Conservation (phyloP, 2,797 vertebrate species). For the Carduelis carduelis region DNA sequence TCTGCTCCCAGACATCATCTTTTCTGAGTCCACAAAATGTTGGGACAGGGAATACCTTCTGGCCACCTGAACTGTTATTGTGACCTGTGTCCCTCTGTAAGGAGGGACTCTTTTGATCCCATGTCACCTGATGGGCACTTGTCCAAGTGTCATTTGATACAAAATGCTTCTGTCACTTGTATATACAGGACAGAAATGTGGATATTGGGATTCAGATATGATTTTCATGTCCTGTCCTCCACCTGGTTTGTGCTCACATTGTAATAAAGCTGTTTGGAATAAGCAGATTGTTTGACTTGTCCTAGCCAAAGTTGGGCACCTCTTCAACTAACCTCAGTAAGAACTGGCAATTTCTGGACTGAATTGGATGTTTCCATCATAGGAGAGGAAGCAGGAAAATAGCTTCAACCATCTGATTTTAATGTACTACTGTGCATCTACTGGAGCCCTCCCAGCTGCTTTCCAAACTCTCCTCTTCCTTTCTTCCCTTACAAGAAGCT, state of each 20-base stretch:
- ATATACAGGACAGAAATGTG: neutral
- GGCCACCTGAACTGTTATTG: neutral
- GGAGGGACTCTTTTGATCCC: neutral
- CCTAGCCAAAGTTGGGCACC: neutral
- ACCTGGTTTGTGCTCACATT: neutral
- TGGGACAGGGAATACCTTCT: neutral
- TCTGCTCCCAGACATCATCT: neutral
- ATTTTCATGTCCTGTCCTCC: neutral
- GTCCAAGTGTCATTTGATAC: neutral
- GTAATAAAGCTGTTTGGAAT: neutral
- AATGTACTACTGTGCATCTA: fast-evolving
- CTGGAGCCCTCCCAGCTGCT: neutral
- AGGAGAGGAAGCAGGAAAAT: neutral
- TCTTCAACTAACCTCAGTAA: neutral
- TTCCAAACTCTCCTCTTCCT: neutral
- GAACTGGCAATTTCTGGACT: neutral
- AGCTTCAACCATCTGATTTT: neutral
- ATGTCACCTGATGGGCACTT: fast-evolving
- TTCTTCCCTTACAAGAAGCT: neutral
- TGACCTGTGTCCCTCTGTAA: neutral
- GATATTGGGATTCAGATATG: neutral
- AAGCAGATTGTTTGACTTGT: neutral
- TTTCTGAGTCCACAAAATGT: neutral
- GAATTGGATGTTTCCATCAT: neutral
- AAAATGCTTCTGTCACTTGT: neutral